Conservation (phyloP, 2,797 vertebrate species). For the Chaetophractus vellerosus region DNA sequence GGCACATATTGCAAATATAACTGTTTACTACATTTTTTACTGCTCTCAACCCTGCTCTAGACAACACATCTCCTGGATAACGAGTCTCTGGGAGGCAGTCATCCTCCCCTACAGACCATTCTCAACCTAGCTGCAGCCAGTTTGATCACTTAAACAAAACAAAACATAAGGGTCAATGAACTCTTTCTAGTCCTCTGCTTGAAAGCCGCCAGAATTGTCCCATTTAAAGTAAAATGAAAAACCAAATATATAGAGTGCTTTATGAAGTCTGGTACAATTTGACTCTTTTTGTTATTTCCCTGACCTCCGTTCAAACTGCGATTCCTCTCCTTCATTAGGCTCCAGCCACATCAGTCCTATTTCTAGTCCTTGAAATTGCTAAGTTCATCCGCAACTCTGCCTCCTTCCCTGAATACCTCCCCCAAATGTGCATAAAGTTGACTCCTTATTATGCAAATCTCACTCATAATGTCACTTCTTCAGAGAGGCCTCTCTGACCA, state of each 20-base stretch:
- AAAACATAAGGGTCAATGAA: neutral
- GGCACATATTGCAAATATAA: neutral
- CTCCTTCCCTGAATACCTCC: neutral
- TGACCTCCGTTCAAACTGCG: neutral
- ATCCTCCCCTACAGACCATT: neutral
- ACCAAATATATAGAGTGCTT: neutral
- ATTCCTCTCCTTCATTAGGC: neutral
- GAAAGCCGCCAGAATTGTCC: neutral
- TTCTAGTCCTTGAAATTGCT: neutral
- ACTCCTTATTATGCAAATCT: neutral
- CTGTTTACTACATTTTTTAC: neutral
- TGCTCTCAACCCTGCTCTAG: neutral
- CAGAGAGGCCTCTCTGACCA: neutral
- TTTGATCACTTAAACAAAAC: neutral
- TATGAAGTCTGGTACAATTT: neutral
- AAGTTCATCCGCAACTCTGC: neutral
- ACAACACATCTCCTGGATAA: neutral
- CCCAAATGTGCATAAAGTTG: neutral
- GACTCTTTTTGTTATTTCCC: neutral
- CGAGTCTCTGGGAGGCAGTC: neutral
- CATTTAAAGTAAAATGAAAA: constrained; percentile 11
- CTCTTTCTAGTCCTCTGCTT: neutral
- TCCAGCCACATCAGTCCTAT: neutral
- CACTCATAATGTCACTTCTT: neutral
- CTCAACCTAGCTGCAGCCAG: neutral